These are phyloP conservation scores for Sylvicapra grimmia DNA, from an alignment of 2,113 vertebrate genomes.

Conservation along the genomic window DNA sequence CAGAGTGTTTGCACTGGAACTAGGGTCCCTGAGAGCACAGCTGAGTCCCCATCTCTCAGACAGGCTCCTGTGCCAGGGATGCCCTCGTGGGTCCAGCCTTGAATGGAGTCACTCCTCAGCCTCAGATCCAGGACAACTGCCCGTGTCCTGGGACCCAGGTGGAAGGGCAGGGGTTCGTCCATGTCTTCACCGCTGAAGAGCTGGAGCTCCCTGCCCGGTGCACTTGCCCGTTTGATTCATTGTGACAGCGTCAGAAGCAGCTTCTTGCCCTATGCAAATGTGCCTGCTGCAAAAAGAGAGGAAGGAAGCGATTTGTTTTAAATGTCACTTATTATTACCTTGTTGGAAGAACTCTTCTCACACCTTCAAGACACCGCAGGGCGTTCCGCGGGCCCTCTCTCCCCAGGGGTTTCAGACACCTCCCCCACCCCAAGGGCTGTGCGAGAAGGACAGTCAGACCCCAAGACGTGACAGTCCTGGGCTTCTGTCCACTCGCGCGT, in stretches of 20 bases:
- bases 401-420: neutral
- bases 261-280: neutral
- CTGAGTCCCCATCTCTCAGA: neutral
- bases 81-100: no score
- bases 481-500: rapidly evolving
- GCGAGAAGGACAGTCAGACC: neutral
- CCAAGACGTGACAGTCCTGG: neutral
- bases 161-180: neutral
- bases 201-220: no score
- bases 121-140: neutral
- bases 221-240: neutral
- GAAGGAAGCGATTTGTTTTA: neutral
- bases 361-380: rapidly evolving
- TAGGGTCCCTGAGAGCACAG: neutral
- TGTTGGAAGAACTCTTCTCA: neutral
- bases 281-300: neutral
- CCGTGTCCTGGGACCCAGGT: neutral
- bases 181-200: neutral
- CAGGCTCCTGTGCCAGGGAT: rapidly evolving
- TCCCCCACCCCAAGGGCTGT: neutral
- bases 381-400: rapidly evolving
- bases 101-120: neutral
- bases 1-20: neutral
- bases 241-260: neutral
- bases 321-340: neutral